Percentiles rank a stretch among this genome's conserved stretches.
These are phyloP conservation scores for Chitala chitala DNA, from an alignment of 2,113 vertebrate genomes.

Conservation along the genomic window DNA sequence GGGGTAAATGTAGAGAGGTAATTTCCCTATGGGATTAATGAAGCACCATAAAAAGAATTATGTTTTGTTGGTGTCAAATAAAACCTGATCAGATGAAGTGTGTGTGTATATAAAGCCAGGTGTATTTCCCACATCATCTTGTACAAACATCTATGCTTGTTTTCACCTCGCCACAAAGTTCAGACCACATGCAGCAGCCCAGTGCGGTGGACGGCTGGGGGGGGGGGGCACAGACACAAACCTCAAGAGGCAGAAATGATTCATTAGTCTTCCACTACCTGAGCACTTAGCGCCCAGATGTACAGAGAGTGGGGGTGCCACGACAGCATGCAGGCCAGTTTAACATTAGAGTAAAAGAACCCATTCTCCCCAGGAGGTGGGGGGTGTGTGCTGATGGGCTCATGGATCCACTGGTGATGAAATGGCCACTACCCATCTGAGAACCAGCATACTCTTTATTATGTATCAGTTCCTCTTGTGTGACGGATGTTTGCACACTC, in stretches of 20 bases:
- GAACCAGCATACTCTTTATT: not conserved
- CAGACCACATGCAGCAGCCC: not conserved
- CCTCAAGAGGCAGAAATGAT: too few species aligned
- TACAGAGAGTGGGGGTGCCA: too few species aligned
- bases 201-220: too few species aligned
- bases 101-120: not conserved
- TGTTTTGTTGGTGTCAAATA: too few species aligned
- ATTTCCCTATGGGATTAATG: too few species aligned
- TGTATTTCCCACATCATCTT: not conserved
- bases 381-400: not conserved
- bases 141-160: not conserved
- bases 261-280: too few species aligned
- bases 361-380: not conserved
- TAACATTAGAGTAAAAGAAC: not conserved
- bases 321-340: not conserved
- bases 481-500: not conserved
- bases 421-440: not conserved
- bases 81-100: too few species aligned
- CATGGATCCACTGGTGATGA: not conserved
- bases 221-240: too few species aligned
- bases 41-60: too few species aligned
- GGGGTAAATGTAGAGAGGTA: too few species aligned
- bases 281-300: too few species aligned
- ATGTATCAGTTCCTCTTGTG: not conserved
- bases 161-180: not conserved